These are phyloP conservation scores for Calephelis nemesis DNA, from an alignment of 1,140 invertebrate species.

Conservation along the genomic window DNA sequence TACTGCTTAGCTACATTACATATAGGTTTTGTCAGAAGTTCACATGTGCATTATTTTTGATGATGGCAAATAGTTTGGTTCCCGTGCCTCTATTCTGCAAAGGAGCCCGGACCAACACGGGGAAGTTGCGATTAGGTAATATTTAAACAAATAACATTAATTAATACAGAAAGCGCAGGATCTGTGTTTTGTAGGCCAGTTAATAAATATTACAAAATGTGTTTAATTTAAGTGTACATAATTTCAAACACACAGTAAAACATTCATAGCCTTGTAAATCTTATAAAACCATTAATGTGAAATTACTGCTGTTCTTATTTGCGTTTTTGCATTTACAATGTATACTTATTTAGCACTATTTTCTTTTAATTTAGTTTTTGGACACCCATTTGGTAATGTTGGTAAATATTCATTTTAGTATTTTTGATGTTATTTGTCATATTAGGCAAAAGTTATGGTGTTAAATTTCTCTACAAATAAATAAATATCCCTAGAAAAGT, in stretches of 20 bases:
- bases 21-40: too few species aligned
- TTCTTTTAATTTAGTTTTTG: neutral
- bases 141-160: neutral
- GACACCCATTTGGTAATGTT: neutral
- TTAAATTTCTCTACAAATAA: too few species aligned
- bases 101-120: too few species aligned
- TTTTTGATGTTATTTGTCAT: too few species aligned
- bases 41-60: too few species aligned
- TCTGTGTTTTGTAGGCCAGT: neutral
- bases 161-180: neutral
- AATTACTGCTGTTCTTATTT: neutral
- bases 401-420: neutral
- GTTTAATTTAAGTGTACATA: conserved; percentile 1
- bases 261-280: neutral
- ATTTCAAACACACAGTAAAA: conserved; percentile 1
- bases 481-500: too few species aligned
- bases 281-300: neutral
- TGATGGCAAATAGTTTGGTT: too few species aligned
- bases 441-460: too few species aligned
- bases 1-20: too few species aligned
- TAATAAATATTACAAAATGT: neutral
- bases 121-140: too few species aligned
- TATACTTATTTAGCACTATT: neutral
- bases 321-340: neutral
- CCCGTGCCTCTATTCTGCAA: too few species aligned